phyloP scores from a whole-genome alignment of 1,140 invertebrate species.

The Calosoma granatense region DNA sequence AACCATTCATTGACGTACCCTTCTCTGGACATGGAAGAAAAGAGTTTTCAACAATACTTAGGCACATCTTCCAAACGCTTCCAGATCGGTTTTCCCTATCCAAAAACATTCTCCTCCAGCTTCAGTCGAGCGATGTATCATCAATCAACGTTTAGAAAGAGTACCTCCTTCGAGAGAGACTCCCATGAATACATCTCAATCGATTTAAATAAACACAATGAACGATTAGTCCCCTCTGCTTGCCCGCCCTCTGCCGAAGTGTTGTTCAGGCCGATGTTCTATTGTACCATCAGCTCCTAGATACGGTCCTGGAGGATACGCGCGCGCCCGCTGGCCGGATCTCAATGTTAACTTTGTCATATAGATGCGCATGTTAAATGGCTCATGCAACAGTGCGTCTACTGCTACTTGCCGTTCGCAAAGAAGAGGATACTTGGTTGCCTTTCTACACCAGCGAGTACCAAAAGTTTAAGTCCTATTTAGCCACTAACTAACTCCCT shows the following conservation, averaged over 20 bases:
- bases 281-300: not conserved
- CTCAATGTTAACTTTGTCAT: slow-evolving; percentile 7
- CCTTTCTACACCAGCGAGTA: not conserved
- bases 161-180: not conserved
- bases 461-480: too few relatives aligned
- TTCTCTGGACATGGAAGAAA: too few relatives aligned
- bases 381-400: slow-evolving; percentile 1
- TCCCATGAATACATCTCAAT: slow-evolving; percentile 7
- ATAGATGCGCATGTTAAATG: slow-evolving; percentile 6
- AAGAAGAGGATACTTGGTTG: slow-evolving; percentile 2
- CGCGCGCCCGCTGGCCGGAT: not conserved
- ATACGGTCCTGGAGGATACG: not conserved
- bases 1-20: too few relatives aligned
- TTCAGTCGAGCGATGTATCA: not conserved
- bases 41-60: too few relatives aligned
- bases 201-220: slow-evolving; percentile 8
- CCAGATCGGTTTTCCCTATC: too few relatives aligned
- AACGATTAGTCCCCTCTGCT: not conserved
- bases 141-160: not conserved
- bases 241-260: not conserved
- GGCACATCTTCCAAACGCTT: too few relatives aligned
- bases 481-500: too few relatives aligned
- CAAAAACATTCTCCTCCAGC: not conserved
- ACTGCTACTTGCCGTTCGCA: not conserved
- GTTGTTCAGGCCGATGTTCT: not conserved